Base-by-base conservation (phyloP, 2,888 invertebrate species). In the Alcis repandata region DNA sequence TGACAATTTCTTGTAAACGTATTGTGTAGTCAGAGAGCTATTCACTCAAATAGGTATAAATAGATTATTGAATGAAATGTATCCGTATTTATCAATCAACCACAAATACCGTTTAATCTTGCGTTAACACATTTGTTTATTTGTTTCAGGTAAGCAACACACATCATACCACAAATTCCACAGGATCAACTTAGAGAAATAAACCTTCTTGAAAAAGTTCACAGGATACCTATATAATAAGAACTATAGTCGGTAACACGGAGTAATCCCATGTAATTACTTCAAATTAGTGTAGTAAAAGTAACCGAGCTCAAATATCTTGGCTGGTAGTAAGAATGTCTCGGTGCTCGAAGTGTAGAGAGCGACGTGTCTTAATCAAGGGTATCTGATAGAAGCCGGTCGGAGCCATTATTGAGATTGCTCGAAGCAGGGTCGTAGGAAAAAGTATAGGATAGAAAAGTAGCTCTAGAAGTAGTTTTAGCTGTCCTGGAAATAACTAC, bases 371-470 rank as follows among this genome's bases (percentile, higher is more conserved):
- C 71, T 73, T 74, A 77, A 77, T 79, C 77, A 76, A 73, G 54
- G 52, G 58, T 69, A 72, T 64, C 67, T 63, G 69, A 71, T 69
- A 61, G 69, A 59, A 67, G 62, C 32, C 71, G 65, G 59, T 68
- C 58, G 60, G 43, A 62, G 38, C 74, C 75, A 74, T 78, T 78
- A 77, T 74, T 70, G 72, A 70, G 70, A 81, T 78, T 79, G 74
- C 70, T 69, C 65, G 60, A 45, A 54, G 61, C 61, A 60, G 52
- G 40, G 1, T 22, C 10, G 58, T 33, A 59, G 38, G 36, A n/a
- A 15, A n/a, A n/a, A n/a, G n/a, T n/a, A n/a, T n/a, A n/a, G 2
- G 6, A 15, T n/a, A 17, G 19, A 20, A 43, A 20, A 43, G 2
- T 6, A 46, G 38, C 2, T 22, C n/a, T 36, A 9, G 9, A 15